Base-by-base conservation (phyloP, 2,888 invertebrate species). In the Acleris laterana region DNA sequence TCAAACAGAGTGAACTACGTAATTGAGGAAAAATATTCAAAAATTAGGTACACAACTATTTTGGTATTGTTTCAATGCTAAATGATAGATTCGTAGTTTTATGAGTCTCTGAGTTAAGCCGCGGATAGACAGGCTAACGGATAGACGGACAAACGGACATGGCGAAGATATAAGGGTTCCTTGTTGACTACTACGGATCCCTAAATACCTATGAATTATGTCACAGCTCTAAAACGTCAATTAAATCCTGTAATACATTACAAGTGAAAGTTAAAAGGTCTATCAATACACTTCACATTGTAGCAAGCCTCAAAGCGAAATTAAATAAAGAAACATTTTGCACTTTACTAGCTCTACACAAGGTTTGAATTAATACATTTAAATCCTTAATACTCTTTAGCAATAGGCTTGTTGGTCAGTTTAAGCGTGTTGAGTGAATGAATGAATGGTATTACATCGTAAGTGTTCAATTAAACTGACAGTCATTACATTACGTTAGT, bases 391-490 rank as follows among this genome's bases (percentile, higher is more conserved):
- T n/a, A 2, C 46, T n/a, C 0, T 46, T 46, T 16, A 46, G 1
- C n/a, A n/a, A n/a, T 46, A 17, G 17, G 6, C 7, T 6, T 6
- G 5, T 17, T 17, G 46, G 46, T 16, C 42, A 6, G 4, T 22
- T 55, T 59, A 28, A 59, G 53, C 19, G 25, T 19, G 49, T 59
- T 53, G 51, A 58, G 58, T 59, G 42, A 55, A 44, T 65, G 49
- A 55, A 59, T 60, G 42, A 65, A 65, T 55, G 55, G 49, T 42
- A 60, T 65, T 65, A 48, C 65, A 49, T 50, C 19, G 49, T 64
- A 32, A 64, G 55, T 60, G 55, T 55, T 50, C 60, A 65, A 60
- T 65, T 55, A 55, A 65, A 60, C 59, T 32, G 55, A 65, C 53
- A 60, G 55, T 50, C 53, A 62, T 53, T 52, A 48, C 52, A 5